Evolutionary conservation across 2,797 vertebrate genomes (phyloP).

Genomic region (Leptoclinus maculatus): DNA sequence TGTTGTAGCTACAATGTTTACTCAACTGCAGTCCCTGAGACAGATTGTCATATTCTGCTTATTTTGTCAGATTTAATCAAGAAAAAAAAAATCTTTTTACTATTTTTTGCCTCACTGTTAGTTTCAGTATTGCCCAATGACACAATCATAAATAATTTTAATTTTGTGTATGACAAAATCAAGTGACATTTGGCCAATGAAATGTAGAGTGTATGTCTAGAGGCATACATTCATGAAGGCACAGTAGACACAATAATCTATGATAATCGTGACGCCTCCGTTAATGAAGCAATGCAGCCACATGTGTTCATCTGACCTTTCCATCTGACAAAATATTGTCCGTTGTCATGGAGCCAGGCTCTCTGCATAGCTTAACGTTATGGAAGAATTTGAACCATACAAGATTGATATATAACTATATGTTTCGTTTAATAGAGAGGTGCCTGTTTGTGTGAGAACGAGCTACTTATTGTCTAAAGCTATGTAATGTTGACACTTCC

Average conservation of each 20-base stretch:
- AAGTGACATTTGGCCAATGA: not conserved
- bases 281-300: slow-evolving; percentile 55
- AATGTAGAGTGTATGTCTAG: slow-evolving; percentile 8
- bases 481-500: slow-evolving; percentile 68
- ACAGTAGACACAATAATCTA: slow-evolving; percentile 34
- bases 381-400: slow-evolving; percentile 48
- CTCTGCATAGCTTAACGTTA: slow-evolving; percentile 56
- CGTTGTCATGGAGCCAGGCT: slow-evolving; percentile 66
- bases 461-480: slow-evolving; percentile 64
- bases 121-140: not conserved
- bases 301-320: slow-evolving; percentile 76
- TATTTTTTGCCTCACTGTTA: not conserved
- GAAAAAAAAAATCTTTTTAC: not conserved
- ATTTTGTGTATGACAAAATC: slow-evolving; percentile 1
- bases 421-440: slow-evolving; percentile 61
- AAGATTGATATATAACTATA: slow-evolving; percentile 30
- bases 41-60: not conserved
- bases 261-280: slow-evolving; percentile 37
- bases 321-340: slow-evolving; percentile 67
- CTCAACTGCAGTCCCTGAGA: not conserved
- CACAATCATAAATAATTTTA: not conserved
- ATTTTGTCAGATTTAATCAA: not conserved
- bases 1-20: not conserved
- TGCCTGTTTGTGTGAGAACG: slow-evolving; percentile 67
- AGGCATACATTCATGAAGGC: slow-evolving; percentile 20